These are phyloP conservation scores for Drosophila glabriapex DNA, from an alignment of 2,888 invertebrate genomes.

Conservation along the genomic window DNA sequence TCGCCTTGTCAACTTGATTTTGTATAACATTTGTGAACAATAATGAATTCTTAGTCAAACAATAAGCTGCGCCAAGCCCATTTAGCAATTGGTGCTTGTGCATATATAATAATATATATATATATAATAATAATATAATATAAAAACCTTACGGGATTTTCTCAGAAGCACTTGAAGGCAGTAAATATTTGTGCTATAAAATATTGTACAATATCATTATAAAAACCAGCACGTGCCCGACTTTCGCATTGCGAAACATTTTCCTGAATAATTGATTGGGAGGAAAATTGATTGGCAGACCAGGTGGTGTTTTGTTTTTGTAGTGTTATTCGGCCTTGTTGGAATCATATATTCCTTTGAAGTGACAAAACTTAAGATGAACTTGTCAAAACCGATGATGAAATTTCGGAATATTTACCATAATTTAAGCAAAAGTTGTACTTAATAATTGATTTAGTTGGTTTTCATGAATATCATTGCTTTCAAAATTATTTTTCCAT, in stretches of 20 bases:
- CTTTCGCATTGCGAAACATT: not conserved
- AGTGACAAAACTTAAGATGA: conserved; percentile 13
- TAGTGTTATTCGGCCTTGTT: not conserved
- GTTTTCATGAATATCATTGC: not conserved
- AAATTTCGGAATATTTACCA: not conserved
- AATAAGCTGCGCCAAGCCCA: not conserved
- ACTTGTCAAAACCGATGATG: not conserved
- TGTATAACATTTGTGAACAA: not conserved
- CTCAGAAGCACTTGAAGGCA: not conserved
- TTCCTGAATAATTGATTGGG: conserved; percentile 6
- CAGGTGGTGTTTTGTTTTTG: not conserved
- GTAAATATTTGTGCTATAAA: not conserved
- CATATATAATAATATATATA: too few species aligned
- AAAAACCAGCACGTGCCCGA: too few species aligned
- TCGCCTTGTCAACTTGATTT: not conserved
- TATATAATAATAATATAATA: too few species aligned
- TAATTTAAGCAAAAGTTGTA: not conserved
- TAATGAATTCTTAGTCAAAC: not conserved
- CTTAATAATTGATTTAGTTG: not conserved
- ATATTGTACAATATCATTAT: conserved; percentile 1
- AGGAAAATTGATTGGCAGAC: not conserved
- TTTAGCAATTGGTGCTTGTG: not conserved
- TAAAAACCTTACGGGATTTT: not conserved
- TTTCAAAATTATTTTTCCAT: not conserved
- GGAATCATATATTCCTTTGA: conserved; percentile 11